Percentiles rank a stretch among this genome's conserved stretches.
phyloP scores from a whole-genome alignment of 2,888 invertebrate genomes.

The Anorthoa munda region DNA sequence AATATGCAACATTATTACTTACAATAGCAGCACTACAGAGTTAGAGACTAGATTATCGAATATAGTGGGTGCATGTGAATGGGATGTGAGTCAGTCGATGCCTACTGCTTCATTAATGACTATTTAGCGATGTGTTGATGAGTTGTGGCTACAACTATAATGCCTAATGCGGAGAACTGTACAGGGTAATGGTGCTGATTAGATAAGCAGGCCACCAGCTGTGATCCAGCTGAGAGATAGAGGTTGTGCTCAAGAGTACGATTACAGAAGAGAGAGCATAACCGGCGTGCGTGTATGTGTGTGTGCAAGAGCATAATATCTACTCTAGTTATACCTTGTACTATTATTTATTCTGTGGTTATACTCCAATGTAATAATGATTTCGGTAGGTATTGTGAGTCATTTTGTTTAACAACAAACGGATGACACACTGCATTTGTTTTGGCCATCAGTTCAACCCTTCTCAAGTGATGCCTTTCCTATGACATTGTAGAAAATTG shows the following conservation, averaged over 20 bases:
- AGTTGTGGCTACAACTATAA: no score
- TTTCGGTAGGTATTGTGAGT: neutral
- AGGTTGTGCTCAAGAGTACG: no score
- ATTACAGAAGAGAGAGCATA: no score
- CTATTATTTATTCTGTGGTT: no score
- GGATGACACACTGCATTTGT: slow-evolving; percentile 3
- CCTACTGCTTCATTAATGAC: neutral
- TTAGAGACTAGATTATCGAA: neutral
- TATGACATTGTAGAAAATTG: neutral
- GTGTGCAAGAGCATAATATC: no score
- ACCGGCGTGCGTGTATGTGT: no score
- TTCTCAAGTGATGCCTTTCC: slow-evolving; percentile 10
- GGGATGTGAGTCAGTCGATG: slow-evolving; percentile 28
- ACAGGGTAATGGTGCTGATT: neutral
- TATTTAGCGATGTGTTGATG: no score
- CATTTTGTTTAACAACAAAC: slow-evolving; percentile 1
- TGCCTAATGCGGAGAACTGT: neutral
- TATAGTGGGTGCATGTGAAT: slow-evolving; percentile 38
- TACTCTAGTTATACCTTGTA: no score
- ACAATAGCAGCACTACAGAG: neutral
- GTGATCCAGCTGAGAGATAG: neutral
- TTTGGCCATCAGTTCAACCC: neutral
- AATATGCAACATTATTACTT: slow-evolving; percentile 11
- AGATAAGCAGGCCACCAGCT: neutral
- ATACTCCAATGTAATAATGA: no score